Conservation (phyloP, 2,113 vertebrate species). For the Oxyruncus cristatus region DNA sequence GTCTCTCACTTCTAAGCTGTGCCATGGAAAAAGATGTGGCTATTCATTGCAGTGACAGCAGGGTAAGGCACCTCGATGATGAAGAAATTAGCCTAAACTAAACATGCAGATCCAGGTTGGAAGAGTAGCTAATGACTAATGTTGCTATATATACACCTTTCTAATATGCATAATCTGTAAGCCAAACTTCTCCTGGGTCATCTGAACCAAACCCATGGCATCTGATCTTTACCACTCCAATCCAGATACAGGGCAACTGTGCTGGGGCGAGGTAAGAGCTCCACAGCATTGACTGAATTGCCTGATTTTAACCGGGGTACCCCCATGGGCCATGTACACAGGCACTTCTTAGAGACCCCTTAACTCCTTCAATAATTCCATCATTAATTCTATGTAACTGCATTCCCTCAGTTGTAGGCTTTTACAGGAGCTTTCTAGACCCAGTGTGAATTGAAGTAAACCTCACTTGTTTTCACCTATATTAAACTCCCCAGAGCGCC, state of each 20-base stretch:
- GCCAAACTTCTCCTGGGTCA: neutral
- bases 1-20: neutral
- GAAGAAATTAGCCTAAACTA: neutral
- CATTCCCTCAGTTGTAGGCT: neutral
- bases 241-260: neutral
- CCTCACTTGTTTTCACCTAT: neutral
- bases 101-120: neutral
- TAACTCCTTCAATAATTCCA: neutral
- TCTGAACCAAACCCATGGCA: neutral
- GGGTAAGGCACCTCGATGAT: neutral
- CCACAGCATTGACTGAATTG: too few species aligned
- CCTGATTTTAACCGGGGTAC: neutral
- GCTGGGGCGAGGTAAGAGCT: neutral
- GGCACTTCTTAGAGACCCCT: neutral
- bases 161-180: neutral
- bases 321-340: neutral
- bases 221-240: neutral
- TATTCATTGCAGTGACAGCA: neutral
- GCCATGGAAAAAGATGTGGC: neutral
- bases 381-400: neutral
- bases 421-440: neutral
- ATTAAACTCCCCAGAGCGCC: neutral
- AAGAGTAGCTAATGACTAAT: neutral
- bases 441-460: neutral
- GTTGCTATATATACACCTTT: neutral